A percentile compares a stretch with the other conserved stretches of the same genome.
These are phyloP conservation scores for Cheilosia scutellata DNA, from an alignment of 2,888 invertebrate genomes.

Conservation along the genomic window DNA sequence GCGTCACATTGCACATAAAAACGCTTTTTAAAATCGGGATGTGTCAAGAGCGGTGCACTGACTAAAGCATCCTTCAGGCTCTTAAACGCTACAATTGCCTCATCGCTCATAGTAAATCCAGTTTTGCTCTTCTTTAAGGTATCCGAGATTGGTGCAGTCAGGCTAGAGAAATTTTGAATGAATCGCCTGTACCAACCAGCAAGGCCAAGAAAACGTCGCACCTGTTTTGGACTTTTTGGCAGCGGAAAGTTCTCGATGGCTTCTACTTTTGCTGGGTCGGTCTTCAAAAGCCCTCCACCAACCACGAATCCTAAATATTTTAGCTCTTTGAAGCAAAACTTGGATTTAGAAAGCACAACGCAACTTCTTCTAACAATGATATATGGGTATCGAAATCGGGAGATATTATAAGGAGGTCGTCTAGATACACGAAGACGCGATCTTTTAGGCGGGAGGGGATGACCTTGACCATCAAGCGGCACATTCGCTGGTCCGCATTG, in stretches of 20 bases:
- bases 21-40: conserved; percentile 45
- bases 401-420: conserved; percentile 53
- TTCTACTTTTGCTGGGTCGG: conserved; percentile 12
- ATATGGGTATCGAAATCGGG: conserved; percentile 41
- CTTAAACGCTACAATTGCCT: conserved; percentile 47
- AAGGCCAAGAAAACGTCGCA: too few relatives aligned
- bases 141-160: too few relatives aligned
- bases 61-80: conserved; percentile 45
- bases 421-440: conserved; percentile 30
- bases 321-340: too few relatives aligned
- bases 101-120: conserved; percentile 39
- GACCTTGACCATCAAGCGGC: conserved; percentile 47
- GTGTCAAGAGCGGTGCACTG: conserved; percentile 55
- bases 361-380: conserved; percentile 16
- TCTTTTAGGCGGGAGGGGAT: conserved; percentile 45
- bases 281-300: conserved; percentile 41
- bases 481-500: conserved; percentile 62
- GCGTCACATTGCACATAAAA: conserved; percentile 59
- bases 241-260: background rate
- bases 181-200: background rate
- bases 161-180: background rate
- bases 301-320: too few relatives aligned
- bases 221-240: background rate
- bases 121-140: conserved; percentile 13
- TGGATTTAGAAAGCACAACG: too few relatives aligned